These are phyloP conservation scores for Drosophila bocki DNA, from an alignment of 1,140 invertebrate genomes.

Conservation along the genomic window DNA sequence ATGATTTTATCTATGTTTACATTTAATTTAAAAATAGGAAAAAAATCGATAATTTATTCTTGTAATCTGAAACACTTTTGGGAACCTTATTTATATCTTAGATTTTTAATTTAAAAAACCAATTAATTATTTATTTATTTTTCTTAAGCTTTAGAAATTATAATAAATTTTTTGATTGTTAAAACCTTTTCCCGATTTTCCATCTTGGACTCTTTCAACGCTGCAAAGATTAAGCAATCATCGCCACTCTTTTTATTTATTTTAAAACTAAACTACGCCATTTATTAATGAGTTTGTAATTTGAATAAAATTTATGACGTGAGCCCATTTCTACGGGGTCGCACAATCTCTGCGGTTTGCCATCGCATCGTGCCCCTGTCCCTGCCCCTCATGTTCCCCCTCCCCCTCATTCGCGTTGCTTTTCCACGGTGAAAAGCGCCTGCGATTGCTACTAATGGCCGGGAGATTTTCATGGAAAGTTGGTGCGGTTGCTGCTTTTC, in stretches of 20 bases:
- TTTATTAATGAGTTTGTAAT: slow-evolving; percentile 63
- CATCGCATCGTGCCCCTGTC: slow-evolving; percentile 13
- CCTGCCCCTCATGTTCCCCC: neutral
- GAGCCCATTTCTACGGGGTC: slow-evolving; percentile 65
- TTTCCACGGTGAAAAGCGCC: slow-evolving; percentile 58
- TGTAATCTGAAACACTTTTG: no score
- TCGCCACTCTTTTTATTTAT: neutral
- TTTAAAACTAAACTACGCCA: slow-evolving; percentile 39
- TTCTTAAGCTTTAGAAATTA: neutral
- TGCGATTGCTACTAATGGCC: slow-evolving; percentile 60
- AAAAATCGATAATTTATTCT: no score
- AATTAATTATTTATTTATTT: no score
- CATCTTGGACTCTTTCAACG: neutral
- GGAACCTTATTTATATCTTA: no score
- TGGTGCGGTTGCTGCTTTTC: slow-evolving; percentile 65
- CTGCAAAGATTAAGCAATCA: slow-evolving; percentile 43
- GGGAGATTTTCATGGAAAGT: slow-evolving; percentile 77
- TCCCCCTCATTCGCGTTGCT: neutral
- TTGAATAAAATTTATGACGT: slow-evolving; percentile 74
- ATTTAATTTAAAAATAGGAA: no score
- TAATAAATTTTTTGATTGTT: neutral
- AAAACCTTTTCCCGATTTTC: neutral
- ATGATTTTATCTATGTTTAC: no score
- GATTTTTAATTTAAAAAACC: no score
- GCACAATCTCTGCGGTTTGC: slow-evolving; percentile 64